Base-by-base conservation (phyloP, 2,888 invertebrate species). In the Morpho helenor region DNA sequence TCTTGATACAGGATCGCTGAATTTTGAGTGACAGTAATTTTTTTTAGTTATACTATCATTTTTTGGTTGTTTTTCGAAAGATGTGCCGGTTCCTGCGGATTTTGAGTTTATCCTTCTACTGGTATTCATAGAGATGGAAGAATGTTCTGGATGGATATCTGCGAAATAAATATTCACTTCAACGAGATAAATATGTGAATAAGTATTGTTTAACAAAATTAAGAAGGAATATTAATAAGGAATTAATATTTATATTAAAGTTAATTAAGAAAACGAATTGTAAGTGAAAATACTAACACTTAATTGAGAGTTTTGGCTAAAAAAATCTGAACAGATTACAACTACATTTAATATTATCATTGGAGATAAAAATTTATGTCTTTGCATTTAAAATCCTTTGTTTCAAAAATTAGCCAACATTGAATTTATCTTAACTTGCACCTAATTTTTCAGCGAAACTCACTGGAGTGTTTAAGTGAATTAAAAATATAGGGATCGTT, bases 131-230 rank as follows among this genome's bases (percentile, higher is more conserved):
- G 52, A 55, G 0, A 51, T 47, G 2, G 64, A 62, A 7, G 49
- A 49, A 43, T 45, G 63, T 16, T 52, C 55, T 10, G 66, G 65
- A 44, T 56, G 59, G 7, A 54, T 50, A 22, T 7, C 64, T 64
- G 43, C 22, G 49, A 55, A 31, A 44, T 7, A 47, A 22, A 22
- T 3, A 22, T 22, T 47, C 5, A 31, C 5, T 31, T 31, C 5
- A 31, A 31, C 31, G 4, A 16, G 16, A 16, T 16, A 16, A 16
- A 1, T 16, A 16, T 16, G 16, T 16, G 16, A 16, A 16, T 16
- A 16, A 16, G 16, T 16, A 16, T 16, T 16, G 16, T 16, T 16
- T 16, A 16, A 16, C 1, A 16, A 16, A 16, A 16, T 16, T 16
- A 16, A 16, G 16, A 16, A 16, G 16, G 16, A 16, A 16, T 16